phyloP scores from a whole-genome alignment of 2,113 vertebrate genomes.

The Tapirus terrestris region DNA sequence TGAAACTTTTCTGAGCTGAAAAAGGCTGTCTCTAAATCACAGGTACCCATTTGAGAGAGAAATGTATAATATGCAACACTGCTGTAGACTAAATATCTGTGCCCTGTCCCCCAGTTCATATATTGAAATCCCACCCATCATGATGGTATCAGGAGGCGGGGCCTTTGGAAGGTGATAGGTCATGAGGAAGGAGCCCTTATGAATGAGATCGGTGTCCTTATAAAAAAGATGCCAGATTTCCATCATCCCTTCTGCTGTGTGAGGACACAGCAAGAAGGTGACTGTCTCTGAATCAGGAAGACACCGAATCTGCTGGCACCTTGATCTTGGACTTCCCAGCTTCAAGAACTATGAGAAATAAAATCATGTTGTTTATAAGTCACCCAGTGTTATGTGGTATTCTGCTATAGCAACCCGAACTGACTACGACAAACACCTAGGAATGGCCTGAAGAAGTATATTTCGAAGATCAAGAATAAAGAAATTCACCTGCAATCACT shows the following conservation, averaged over 20 bases:
- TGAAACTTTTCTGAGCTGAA: not conserved
- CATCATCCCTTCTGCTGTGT: not conserved
- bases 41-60: not conserved
- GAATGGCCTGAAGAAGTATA: not conserved
- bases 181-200: not conserved
- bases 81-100: not conserved
- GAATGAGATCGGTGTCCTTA: not conserved
- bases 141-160: not conserved
- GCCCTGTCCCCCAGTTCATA: not conserved
- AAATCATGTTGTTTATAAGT: not conserved
- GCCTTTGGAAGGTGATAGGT: not conserved
- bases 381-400: not conserved
- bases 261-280: not conserved
- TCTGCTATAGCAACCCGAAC: not conserved
- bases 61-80: not conserved
- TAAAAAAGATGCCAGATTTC: not conserved
- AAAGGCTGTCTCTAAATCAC: not conserved
- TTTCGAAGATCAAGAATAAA: slow-evolving; percentile 9
- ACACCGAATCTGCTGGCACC: not conserved
- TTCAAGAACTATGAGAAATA: not conserved
- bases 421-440: not conserved
- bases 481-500: not conserved
- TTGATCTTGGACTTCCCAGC: not conserved
- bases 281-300: not conserved
- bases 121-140: not conserved